Percentiles rank a stretch among this genome's conserved stretches.
Evolutionary conservation across 2,113 vertebrate genomes (phyloP).

Genomic region (Ahaetulla prasina): DNA sequence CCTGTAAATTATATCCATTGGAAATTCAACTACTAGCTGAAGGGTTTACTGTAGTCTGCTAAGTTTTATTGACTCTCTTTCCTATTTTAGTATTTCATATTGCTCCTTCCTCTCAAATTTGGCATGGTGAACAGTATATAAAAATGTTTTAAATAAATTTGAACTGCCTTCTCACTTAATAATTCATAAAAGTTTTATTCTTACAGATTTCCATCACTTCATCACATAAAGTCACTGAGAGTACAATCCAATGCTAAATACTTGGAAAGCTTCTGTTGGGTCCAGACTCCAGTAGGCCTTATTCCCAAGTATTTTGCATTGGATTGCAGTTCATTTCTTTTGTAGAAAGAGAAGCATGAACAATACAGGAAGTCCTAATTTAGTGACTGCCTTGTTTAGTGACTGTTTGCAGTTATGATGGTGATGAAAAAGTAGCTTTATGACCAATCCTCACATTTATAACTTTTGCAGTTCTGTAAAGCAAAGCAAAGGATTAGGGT

Average conservation of each 20-base stretch:
- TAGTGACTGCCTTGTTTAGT: not conserved
- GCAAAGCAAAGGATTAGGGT: not conserved
- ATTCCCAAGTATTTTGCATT: not conserved
- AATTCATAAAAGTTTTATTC: not conserved
- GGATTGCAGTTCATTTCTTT: not conserved
- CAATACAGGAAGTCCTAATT: not conserved
- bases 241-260: not conserved
- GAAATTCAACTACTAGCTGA: not conserved
- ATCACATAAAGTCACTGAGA: not conserved
- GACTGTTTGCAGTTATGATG: not conserved
- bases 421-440: not conserved
- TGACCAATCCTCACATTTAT: not conserved
- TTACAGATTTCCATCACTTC: not conserved
- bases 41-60: not conserved
- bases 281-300: not conserved
- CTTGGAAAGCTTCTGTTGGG: not conserved
- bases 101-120: not conserved
- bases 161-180: not conserved
- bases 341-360: not conserved
- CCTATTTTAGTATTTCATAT: not conserved
- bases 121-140: not conserved
- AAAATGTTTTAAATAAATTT: not conserved
- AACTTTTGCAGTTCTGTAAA: not conserved
- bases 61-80: not conserved
- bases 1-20: not conserved